Percentiles rank a stretch among this genome's conserved stretches.
Conservation (phyloP, 2,888 invertebrate species). For the Andrena trimmerana region DNA sequence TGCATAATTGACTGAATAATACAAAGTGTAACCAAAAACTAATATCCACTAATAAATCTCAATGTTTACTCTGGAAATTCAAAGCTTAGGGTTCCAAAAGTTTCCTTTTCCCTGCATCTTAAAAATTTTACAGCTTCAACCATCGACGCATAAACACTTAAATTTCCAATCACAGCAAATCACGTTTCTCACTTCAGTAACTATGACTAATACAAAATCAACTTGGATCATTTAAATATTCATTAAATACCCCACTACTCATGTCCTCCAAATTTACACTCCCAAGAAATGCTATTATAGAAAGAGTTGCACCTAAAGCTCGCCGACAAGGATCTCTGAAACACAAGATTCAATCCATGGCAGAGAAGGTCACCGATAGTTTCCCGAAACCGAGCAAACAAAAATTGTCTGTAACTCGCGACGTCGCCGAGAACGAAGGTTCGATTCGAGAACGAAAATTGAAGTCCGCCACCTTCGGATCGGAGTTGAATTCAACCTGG, state of each 20-base stretch:
- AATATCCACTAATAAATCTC: too few species aligned
- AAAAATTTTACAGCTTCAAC: too few species aligned
- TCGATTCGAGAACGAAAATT: slow-evolving; percentile 52
- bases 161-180: neutral
- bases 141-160: too few species aligned
- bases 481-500: slow-evolving; percentile 49
- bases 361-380: slow-evolving; percentile 9
- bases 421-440: slow-evolving; percentile 20
- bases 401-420: slow-evolving; percentile 3
- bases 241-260: neutral
- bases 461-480: slow-evolving; percentile 31
- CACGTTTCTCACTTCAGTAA: neutral
- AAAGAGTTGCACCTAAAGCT: neutral
- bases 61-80: too few species aligned
- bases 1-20: too few species aligned
- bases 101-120: too few species aligned
- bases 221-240: neutral
- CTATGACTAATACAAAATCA: too few species aligned
- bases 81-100: too few species aligned
- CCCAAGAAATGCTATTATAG: neutral
- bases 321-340: neutral
- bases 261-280: neutral
- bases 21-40: too few species aligned
- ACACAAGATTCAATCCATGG: neutral
- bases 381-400: slow-evolving; percentile 38